Percentiles rank a stretch among this genome's conserved stretches.
Conservation (phyloP, 1,140 invertebrate genomes). For the Drosophila sechellia region DNA sequence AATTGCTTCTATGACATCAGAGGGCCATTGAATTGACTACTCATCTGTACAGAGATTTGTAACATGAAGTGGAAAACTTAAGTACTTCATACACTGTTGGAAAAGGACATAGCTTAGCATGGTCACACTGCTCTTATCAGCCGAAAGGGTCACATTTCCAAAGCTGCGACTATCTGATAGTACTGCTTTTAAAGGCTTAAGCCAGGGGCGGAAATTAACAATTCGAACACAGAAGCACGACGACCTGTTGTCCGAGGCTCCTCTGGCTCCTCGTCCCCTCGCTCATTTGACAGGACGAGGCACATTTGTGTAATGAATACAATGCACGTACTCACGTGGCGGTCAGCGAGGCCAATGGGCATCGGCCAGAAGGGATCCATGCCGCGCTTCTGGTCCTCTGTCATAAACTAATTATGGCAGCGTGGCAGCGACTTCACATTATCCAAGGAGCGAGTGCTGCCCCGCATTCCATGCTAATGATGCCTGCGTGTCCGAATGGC, state of each 20-base stretch:
- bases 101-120: too few species aligned
- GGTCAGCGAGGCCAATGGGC: constrained; percentile 49
- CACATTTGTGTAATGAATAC: constrained; percentile 50
- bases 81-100: too few species aligned
- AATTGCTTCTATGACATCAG: constrained; percentile 17
- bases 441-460: constrained; percentile 17
- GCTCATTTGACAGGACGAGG: not conserved
- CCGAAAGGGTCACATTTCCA: not conserved
- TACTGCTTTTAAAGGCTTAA: not conserved
- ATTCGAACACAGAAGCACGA: constrained; percentile 8
- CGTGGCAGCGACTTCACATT: constrained; percentile 58
- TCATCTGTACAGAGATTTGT: not conserved
- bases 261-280: not conserved
- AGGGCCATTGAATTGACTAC: not conserved
- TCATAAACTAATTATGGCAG: constrained; percentile 70
- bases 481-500: constrained; percentile 33
- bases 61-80: not conserved
- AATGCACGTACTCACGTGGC: constrained; percentile 30
- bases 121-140: not conserved
- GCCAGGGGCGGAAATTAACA: not conserved
- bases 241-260: constrained; percentile 20
- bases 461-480: constrained; percentile 59
- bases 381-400: constrained; percentile 8
- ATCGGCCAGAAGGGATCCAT: constrained; percentile 3
- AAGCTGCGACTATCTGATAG: not conserved